Base-by-base conservation (phyloP, 1,140 invertebrate species). In the Drosophila truncata region DNA sequence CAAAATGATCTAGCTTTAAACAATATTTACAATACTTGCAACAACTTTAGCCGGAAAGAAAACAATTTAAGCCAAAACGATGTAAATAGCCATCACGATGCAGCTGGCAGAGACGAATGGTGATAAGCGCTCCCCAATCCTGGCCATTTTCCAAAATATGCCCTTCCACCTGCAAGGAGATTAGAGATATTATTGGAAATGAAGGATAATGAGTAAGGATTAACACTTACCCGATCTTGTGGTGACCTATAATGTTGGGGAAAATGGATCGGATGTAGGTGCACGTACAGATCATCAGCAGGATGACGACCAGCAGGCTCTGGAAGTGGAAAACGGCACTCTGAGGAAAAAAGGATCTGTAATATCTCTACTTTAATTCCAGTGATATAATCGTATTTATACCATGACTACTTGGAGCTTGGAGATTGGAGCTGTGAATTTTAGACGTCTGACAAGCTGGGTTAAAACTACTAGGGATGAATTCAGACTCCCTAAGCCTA, bases 231-330 rank as follows among this genome's bases (percentile, higher is more conserved):
- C 99, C 99, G 91, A 97, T 97, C 95, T 99, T 99, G 93, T 99
- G 98, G 77, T 96, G 95, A 92, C 99, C 99, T 80, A 99, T 95
- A 50, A 99, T 94, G 91, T 96, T 97, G 3, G 99, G 98, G 37
- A 97, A 95, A 49, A 99, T 95, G 0, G 97, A 96, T 88, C 98
- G 94, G 16, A 99, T 94, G 92, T 99, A 99, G 1, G 99, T 96
- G 94, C 99, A 99, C 1, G 99, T 99, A 93, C 99, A 99, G 91
- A 99, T 99, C 66, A 99, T 91, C 23, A 99, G 93, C 44, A 99
- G 93, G 70, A 99, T 95, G 23, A 99, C 98, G 23, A 97, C 97
- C 75, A 99, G 93, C 42, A 99, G 93, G 94, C 98, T 99, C 96
- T 99, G 99, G 91, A 99, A 99, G 94, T 99, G 99, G 93, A 99